A percentile compares a stretch with the other conserved stretches of the same genome.
phyloP scores from a whole-genome alignment of 92 coral and sea anemone species.

The Galaxea fascicularis region DNA sequence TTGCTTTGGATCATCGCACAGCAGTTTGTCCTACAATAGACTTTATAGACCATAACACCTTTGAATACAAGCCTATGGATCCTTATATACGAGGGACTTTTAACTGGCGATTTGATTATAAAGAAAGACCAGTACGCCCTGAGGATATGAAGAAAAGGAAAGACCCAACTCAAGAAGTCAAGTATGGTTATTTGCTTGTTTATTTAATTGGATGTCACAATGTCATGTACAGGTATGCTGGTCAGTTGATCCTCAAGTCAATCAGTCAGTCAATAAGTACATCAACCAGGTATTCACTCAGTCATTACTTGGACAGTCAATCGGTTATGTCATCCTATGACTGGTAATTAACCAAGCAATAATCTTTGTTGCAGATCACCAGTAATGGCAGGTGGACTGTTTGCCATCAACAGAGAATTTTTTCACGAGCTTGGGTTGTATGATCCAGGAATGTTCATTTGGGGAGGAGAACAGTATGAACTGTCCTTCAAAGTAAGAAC shows the following conservation, averaged over 20 bases:
- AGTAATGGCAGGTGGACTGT: slow-evolving; percentile 99
- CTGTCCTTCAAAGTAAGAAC: slow-evolving; percentile 90
- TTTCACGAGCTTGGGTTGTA: slow-evolving; percentile 93
- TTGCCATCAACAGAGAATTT: slow-evolving; percentile 91
- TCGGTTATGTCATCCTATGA: background rate
- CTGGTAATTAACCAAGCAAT: background rate
- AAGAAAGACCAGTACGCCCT: slow-evolving; percentile 85
- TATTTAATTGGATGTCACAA: too few species aligned
- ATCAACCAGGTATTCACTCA: background rate
- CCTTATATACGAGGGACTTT: slow-evolving; percentile 95
- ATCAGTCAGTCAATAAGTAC: background rate
- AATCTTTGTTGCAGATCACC: slow-evolving; percentile 79
- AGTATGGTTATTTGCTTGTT: slow-evolving; percentile 51
- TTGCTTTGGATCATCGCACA: slow-evolving; percentile 85
- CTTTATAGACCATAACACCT: slow-evolving; percentile 98
- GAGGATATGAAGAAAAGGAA: slow-evolving; percentile 83
- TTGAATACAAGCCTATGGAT: slow-evolving; percentile 96
- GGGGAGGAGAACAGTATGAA: slow-evolving; percentile 99
- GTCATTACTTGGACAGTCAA: background rate
- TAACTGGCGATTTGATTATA: slow-evolving; percentile 99
- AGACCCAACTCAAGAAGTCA: slow-evolving; percentile 94
- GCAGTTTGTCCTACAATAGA: slow-evolving; percentile 99
- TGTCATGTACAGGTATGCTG: too few species aligned
- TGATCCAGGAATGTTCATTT: slow-evolving; percentile 99
- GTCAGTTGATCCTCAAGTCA: background rate